phyloP scores from a whole-genome alignment of 2,113 vertebrate species.

The Oryzias woworae region DNA sequence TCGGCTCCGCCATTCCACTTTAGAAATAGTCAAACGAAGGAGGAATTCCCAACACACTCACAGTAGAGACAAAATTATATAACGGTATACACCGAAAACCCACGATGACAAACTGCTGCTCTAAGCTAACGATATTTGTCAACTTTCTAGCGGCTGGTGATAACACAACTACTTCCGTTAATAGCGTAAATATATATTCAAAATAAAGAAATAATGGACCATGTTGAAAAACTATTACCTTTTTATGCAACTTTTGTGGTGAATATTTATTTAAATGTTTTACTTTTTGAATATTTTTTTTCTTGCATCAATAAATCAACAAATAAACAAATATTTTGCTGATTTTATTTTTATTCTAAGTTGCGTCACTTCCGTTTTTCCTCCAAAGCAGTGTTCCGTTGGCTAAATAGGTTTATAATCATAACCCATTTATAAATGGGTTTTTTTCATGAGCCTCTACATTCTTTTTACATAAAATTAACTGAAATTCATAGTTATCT shows the following conservation, averaged over 20 bases:
- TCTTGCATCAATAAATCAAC: no score
- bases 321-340: neutral
- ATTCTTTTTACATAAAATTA: constrained; percentile 1
- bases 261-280: neutral
- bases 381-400: neutral
- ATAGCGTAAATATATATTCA: neutral
- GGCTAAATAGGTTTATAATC: no score
- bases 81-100: constrained; percentile 28
- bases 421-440: no score
- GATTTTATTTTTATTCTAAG: constrained; percentile 27
- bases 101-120: constrained; percentile 3
- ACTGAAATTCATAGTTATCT: no score
- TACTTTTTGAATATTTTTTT: neutral
- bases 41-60: neutral
- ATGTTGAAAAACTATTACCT: neutral
- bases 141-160: neutral
- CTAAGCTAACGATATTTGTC: neutral
- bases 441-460: constrained; percentile 1
- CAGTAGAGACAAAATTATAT: constrained; percentile 38
- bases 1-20: constrained; percentile 71
- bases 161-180: neutral
- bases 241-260: neutral
- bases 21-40: neutral
- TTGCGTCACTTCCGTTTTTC: accelerated
- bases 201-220: neutral